Evolutionary conservation across 2,113 vertebrate genomes (phyloP).

Genomic region (Psittacula cyanocephala): DNA sequence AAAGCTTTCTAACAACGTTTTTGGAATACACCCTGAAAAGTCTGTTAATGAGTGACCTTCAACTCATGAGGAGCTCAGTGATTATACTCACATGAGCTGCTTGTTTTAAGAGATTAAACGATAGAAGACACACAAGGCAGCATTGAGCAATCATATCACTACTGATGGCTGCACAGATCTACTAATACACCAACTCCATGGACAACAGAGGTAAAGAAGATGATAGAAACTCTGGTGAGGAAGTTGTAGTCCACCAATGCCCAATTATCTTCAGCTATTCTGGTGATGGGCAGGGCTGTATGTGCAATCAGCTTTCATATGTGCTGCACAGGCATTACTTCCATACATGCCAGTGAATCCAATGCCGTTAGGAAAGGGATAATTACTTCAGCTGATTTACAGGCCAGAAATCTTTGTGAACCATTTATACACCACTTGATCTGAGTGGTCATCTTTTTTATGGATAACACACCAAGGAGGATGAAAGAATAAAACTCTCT

Average conservation of each 20-base stretch:
- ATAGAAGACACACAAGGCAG: not conserved
- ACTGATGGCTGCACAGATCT: not conserved
- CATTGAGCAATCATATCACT: not conserved
- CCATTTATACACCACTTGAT: not conserved
- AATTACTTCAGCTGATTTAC: not conserved
- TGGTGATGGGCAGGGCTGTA: not conserved
- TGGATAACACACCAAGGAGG: fast-evolving
- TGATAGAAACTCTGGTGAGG: not conserved
- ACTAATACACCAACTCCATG: fast-evolving
- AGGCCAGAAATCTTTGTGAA: not conserved
- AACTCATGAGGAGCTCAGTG: not conserved
- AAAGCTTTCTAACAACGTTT: not conserved
- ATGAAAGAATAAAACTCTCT: not conserved
- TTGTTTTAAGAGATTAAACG: not conserved
- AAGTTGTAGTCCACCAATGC: not conserved
- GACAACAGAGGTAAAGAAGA: not conserved
- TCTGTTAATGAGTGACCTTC: not conserved
- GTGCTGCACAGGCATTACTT: not conserved
- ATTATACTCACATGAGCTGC: not conserved
- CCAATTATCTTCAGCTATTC: not conserved
- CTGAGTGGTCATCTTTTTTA: not conserved
- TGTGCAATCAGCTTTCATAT: not conserved
- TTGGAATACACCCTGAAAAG: not conserved
- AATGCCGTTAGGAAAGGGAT: not conserved
- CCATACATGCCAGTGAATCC: not conserved